Evolutionary conservation across 2,797 vertebrate genomes (phyloP).

Genomic region (Enteromius viviparus): DNA sequence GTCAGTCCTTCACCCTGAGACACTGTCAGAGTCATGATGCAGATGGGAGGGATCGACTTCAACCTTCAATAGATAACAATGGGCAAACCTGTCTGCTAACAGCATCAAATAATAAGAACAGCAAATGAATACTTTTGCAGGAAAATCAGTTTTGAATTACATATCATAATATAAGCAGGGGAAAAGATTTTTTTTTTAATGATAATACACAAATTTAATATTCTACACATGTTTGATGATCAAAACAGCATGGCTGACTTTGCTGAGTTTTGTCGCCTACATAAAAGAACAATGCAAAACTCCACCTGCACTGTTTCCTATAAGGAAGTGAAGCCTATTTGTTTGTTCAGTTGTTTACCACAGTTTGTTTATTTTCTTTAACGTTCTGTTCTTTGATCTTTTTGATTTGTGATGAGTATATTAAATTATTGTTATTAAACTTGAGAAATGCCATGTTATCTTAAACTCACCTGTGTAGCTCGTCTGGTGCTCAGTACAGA

Average conservation of each 20-base stretch:
- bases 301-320: background rate
- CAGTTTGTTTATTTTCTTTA: background rate
- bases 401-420: background rate
- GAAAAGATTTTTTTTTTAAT: background rate
- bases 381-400: background rate
- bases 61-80: background rate
- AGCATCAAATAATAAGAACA: background rate
- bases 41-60: background rate
- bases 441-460: background rate
- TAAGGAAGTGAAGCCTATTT: background rate
- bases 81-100: background rate
- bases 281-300: background rate
- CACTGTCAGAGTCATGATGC: no score
- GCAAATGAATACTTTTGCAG: background rate
- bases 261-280: background rate
- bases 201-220: background rate
- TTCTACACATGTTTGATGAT: background rate
- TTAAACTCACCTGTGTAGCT: background rate
- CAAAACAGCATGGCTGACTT: background rate
- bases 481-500: background rate
- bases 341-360: background rate
- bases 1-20: no score
- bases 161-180: background rate
- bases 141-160: background rate
- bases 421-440: background rate